Evolutionary conservation across 2,113 vertebrate genomes (phyloP), one percentile per base, ranked within the genome.

Genomic region (Clarias magur): DNA sequence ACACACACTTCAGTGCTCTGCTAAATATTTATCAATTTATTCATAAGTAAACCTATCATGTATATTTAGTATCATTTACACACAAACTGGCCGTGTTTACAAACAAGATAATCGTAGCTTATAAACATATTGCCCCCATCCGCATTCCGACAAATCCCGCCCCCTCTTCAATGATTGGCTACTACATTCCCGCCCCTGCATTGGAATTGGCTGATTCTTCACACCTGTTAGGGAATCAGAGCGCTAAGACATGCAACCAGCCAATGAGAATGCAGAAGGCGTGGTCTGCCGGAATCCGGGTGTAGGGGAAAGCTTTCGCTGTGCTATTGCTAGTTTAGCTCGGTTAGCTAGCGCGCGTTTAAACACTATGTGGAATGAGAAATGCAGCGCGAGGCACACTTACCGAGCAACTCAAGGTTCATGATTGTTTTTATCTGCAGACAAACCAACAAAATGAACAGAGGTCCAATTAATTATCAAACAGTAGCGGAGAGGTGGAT

Each of bases 391-490:
- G 11, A 23, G 13, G 19, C 10, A 42, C 57, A 8, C 93, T 91
- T 90, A 96, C 95, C 95, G 90, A 96, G 95, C 91, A 96, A 82
- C 38, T 96, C 95, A 9, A 96, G 92, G 70, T 96, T 96, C 95
- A 96, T 96, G 3, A 34, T 82, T 85, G 89, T 7, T 75, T 15
- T 62, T 12, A 38, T 78, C 54, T 17, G n/a, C 78, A 62, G 42
- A 19, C 38, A 34, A 38, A 72, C 27, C 27, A 19, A 38, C n/a
- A 17, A 15, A 23, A 48, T 5, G 0, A 59, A 27, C n/a, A 3
- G 15, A 23, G 10, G 5, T 83, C 34, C 57, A 83, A 90, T 9
- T 9, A 63, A 57, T 2, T 65, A 57, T 10, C 0, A 5, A 21
- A 17, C 38, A 83, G 53, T 0, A 67, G 0, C 2, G 0, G 82